A percentile compares a stretch with the other conserved stretches of the same genome.
phyloP scores from a whole-genome alignment of 2,888 invertebrate genomes.

The Caenorhabditis wallacei region DNA sequence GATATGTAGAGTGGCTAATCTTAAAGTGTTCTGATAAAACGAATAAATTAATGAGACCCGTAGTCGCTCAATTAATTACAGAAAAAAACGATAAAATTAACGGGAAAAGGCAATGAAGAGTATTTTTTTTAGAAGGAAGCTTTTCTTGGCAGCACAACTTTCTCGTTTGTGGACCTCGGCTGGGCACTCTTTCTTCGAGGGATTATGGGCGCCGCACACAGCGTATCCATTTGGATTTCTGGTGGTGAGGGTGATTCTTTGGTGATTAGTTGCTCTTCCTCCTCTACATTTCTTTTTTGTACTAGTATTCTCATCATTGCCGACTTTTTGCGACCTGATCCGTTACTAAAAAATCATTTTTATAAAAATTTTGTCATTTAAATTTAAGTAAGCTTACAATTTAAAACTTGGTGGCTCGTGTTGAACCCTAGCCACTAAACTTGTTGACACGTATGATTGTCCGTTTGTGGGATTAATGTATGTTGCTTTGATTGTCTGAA shows the following conservation, averaged over 20 bases:
- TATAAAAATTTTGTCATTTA: not conserved
- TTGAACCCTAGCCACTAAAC: conserved; percentile 52
- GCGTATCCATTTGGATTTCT: conserved; percentile 55
- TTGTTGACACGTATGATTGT: conserved; percentile 66
- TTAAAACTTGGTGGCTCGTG: conserved; percentile 53
- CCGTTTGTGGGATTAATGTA: conserved; percentile 62
- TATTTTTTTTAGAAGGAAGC: conserved; percentile 44
- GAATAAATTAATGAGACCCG: not conserved
- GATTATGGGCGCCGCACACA: conserved; percentile 52
- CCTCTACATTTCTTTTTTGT: conserved; percentile 56
- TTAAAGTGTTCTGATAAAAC: not conserved
- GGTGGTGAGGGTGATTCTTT: conserved; percentile 62
- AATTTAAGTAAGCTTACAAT: conserved; percentile 48
- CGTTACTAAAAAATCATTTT: conserved; percentile 46
- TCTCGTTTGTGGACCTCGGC: conserved; percentile 53
- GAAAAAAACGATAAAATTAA: conserved; percentile 10
- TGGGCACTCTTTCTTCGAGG: conserved; percentile 67
- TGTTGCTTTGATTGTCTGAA: conserved; percentile 66
- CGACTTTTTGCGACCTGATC: conserved; percentile 62
- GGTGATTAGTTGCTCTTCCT: conserved; percentile 59
- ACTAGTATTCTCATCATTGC: conserved; percentile 64
- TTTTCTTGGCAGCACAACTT: conserved; percentile 61
- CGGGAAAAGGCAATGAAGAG: not conserved
- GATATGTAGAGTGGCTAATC: conserved; percentile 28
- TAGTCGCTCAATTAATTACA: too few species aligned